Conservation (phyloP, 2,888 invertebrate genomes). For the Criorhina ranunculi region DNA sequence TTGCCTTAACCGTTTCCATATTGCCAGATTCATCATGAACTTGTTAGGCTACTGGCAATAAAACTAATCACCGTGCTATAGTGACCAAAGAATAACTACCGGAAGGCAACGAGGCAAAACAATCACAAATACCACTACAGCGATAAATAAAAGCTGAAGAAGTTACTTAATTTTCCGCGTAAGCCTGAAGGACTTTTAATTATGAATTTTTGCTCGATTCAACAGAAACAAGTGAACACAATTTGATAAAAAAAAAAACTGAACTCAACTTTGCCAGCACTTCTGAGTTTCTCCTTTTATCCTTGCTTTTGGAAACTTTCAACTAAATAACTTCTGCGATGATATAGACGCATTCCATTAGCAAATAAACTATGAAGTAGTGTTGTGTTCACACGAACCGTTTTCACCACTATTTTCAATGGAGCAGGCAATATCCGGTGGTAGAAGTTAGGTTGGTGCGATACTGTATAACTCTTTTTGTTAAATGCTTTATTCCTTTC, state of each 20-base stretch:
- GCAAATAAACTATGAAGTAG: slow-evolving; percentile 40
- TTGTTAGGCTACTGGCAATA: slow-evolving; percentile 56
- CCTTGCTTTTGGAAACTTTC: slow-evolving; percentile 63
- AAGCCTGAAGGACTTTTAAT: slow-evolving; percentile 73
- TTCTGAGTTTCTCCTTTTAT: slow-evolving; percentile 28
- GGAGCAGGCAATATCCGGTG: slow-evolving; percentile 60
- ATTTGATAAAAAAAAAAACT: slow-evolving; percentile 60
- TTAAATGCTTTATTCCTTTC: slow-evolving; percentile 45
- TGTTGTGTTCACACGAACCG: slow-evolving; percentile 38
- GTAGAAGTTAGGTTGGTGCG: slow-evolving; percentile 43
- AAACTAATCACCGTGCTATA: slow-evolving; percentile 66
- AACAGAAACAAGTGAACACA: slow-evolving; percentile 70
- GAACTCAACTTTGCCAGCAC: slow-evolving; percentile 54
- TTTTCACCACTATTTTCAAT: slow-evolving; percentile 49
- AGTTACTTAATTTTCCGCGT: slow-evolving; percentile 53
- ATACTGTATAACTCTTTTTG: slow-evolving; percentile 26
- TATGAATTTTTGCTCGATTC: slow-evolving; percentile 69
- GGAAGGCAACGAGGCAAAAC: slow-evolving; percentile 47
- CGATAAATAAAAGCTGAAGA: slow-evolving; percentile 51
- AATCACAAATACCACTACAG: slow-evolving; percentile 52
- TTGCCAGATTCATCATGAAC: slow-evolving; percentile 53
- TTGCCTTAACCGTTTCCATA: slow-evolving; percentile 40
- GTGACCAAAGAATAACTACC: slow-evolving; percentile 55
- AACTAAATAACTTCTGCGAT: slow-evolving; percentile 68
- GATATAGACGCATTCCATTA: slow-evolving; percentile 64